Conservation (phyloP, 2,888 invertebrate species). For the Euspilapteryx auroguttella region DNA sequence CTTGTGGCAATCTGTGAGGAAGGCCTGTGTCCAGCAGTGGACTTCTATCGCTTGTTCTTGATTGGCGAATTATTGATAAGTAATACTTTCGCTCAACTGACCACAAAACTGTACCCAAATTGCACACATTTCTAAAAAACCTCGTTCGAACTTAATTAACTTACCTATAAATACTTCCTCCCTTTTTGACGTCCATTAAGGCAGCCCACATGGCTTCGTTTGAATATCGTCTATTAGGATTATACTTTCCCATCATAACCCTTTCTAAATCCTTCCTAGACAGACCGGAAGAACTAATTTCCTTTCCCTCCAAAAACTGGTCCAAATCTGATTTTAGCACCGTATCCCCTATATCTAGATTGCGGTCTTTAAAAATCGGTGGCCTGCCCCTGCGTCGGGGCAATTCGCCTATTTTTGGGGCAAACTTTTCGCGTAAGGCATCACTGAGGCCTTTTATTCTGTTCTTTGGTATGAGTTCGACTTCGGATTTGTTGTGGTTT, state of each 20-base stretch:
- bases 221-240: conserved; percentile 49
- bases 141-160: no score
- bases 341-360: conserved; percentile 44
- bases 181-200: conserved; percentile 61
- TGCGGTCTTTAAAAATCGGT: conserved; percentile 45
- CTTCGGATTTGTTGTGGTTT: conserved; percentile 32
- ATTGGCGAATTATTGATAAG: no score
- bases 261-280: conserved; percentile 48
- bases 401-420: not conserved
- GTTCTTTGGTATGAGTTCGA: conserved; percentile 36
- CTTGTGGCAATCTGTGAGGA: no score
- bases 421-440: conserved; percentile 3
- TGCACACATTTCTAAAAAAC: no score
- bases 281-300: conserved; percentile 49
- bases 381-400: conserved; percentile 33
- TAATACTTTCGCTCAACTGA: no score
- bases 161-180: conserved; percentile 63
- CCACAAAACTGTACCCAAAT: no score
- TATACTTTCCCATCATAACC: conserved; percentile 57
- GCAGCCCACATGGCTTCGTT: conserved; percentile 62
- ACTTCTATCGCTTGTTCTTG: no score
- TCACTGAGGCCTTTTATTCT: conserved; percentile 3
- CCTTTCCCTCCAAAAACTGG: conserved; percentile 51
- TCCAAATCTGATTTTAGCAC: conserved; percentile 50
- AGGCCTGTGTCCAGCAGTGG: no score